Conservation (phyloP, 2,113 vertebrate species). For the Phodopus roborovskii region DNA sequence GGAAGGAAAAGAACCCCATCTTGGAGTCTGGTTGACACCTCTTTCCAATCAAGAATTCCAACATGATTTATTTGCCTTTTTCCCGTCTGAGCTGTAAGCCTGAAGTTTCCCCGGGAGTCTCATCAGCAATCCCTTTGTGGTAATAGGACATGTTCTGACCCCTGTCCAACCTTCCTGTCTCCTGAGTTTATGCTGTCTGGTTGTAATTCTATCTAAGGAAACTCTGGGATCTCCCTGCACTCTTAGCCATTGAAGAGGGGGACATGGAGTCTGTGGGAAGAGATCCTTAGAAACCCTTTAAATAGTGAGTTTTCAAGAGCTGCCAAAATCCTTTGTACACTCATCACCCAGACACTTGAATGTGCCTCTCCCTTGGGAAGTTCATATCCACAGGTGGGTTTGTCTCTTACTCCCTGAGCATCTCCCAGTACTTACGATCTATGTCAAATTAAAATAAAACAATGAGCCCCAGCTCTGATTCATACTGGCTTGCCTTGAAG, state of each 20-base stretch:
- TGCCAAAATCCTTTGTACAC: neutral
- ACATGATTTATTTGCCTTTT: neutral
- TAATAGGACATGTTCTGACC: neutral
- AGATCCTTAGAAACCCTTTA: neutral
- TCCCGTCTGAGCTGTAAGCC: neutral
- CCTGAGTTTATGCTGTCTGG: neutral
- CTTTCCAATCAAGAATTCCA: neutral
- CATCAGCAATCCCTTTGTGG: neutral
- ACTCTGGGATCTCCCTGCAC: neutral
- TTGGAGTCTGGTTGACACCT: neutral
- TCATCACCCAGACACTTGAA: neutral
- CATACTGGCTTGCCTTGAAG: neutral
- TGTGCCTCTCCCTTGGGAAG: neutral
- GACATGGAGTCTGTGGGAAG: neutral
- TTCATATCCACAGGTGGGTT: neutral
- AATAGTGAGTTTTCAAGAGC: neutral
- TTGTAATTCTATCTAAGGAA: neutral
- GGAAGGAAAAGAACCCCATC: neutral
- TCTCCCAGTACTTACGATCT: neutral
- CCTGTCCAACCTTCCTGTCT: neutral
- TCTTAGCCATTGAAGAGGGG: neutral
- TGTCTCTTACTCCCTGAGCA: neutral
- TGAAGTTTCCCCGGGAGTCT: neutral
- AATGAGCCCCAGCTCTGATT: neutral
- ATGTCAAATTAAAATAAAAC: neutral